A percentile compares a stretch with the other conserved stretches of the same genome.
phyloP scores from a whole-genome alignment of 2,888 invertebrate species.

The Agrilus cyanescens region DNA sequence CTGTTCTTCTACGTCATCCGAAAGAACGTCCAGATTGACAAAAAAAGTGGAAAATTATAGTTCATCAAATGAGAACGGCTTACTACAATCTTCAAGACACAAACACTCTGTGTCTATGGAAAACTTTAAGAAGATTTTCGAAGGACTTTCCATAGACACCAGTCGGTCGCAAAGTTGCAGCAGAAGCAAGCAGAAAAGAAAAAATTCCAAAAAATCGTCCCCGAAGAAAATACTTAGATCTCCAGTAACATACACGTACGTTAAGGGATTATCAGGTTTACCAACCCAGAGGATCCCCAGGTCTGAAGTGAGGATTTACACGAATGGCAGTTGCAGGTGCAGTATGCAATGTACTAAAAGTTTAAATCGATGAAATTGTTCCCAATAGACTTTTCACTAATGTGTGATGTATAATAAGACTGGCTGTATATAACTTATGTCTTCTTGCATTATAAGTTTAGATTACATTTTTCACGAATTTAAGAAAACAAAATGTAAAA shows the following conservation, averaged over 20 bases:
- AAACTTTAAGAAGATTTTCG: slow-evolving; percentile 59
- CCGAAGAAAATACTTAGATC: slow-evolving; percentile 67
- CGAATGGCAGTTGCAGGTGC: slow-evolving; percentile 27
- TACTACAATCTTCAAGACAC: slow-evolving; percentile 35
- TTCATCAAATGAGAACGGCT: slow-evolving; percentile 25
- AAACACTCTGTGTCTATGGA: slow-evolving; percentile 41
- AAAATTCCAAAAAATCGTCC: slow-evolving; percentile 45
- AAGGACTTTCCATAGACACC: slow-evolving; percentile 49
- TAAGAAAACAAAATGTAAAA: no score
- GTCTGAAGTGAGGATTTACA: slow-evolving; percentile 26
- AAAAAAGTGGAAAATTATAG: slow-evolving; percentile 19
- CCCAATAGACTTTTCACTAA: neutral
- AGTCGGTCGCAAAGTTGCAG: slow-evolving; percentile 53
- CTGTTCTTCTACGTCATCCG: slow-evolving; percentile 30
- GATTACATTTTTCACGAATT: no score
- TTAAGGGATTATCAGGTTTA: slow-evolving; percentile 67
- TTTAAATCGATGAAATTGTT: slow-evolving; percentile 25
- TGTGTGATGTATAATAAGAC: no score
- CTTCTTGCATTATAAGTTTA: no score
- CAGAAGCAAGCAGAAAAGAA: slow-evolving; percentile 29
- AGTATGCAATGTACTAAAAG: slow-evolving; percentile 29
- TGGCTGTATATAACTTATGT: no score
- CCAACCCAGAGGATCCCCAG: slow-evolving; percentile 72
- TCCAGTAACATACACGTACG: slow-evolving; percentile 70
- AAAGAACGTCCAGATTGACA: slow-evolving; percentile 18